Conservation (phyloP, 2,113 vertebrate genomes). For the Brachyhypopomus occidentalis region DNA sequence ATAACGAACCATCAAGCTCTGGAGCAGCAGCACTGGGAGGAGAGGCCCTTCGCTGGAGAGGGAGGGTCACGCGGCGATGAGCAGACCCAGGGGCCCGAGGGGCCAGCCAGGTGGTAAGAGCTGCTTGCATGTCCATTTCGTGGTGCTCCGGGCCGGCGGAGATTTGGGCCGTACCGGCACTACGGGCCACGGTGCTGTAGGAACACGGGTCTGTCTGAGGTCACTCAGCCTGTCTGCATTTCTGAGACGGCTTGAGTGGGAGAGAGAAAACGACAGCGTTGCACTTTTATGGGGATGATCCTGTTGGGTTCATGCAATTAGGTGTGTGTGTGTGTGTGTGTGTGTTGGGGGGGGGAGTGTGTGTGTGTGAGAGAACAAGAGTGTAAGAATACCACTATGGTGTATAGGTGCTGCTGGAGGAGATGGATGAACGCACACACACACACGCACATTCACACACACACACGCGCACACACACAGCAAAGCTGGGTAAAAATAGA, state of each 20-base stretch:
- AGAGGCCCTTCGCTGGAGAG: no score
- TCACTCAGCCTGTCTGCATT: neutral
- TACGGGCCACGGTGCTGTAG: no score
- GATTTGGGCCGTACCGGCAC: no score
- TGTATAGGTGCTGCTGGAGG: no score
- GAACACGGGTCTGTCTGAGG: no score
- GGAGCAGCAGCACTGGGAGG: neutral
- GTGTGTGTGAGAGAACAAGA: no score
- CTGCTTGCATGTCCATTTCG: neutral
- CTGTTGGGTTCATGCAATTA: neutral
- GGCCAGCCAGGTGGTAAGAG: constrained; percentile 45
- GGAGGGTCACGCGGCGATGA: constrained; percentile 18
- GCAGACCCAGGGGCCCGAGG: constrained; percentile 7
- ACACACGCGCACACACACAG: neutral
- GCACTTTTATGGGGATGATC: neutral
- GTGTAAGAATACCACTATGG: no score
- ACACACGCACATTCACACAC: no score
- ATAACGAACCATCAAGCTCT: neutral
- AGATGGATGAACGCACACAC: no score
- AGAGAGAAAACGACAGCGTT: neutral
- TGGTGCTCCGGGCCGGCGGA: neutral
- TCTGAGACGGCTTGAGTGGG: neutral
- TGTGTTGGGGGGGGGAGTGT: no score
- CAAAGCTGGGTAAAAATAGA: constrained; percentile 18
- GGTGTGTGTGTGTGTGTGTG: no score